These are phyloP conservation scores for Protophormia terraenovae DNA, from an alignment of 2,888 invertebrate genomes.

Conservation along the genomic window DNA sequence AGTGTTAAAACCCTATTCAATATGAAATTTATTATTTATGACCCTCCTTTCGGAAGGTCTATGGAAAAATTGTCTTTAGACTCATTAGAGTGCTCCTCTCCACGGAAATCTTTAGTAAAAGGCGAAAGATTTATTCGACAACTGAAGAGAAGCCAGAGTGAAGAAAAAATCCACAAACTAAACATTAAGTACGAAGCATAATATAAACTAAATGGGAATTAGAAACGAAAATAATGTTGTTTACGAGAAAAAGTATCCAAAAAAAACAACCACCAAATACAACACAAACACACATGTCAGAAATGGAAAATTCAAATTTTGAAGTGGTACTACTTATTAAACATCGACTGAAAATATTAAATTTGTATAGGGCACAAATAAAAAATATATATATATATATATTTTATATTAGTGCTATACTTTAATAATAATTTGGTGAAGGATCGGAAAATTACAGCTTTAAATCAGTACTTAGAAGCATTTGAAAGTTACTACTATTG, in stretches of 20 bases:
- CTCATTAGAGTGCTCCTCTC: slow-evolving; percentile 72
- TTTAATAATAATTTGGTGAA: no score
- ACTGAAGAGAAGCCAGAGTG: slow-evolving; percentile 72
- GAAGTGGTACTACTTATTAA: no score
- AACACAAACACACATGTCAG: no score
- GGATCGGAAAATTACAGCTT: no score
- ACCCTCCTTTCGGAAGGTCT: background rate
- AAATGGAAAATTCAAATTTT: no score
- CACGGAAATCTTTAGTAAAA: slow-evolving; percentile 73
- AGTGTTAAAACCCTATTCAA: background rate
- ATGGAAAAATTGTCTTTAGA: slow-evolving; percentile 62
- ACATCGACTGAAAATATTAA: no score
- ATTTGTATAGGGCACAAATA: no score
- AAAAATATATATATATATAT: no score
- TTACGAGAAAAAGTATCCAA: no score
- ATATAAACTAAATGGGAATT: slow-evolving; percentile 53
- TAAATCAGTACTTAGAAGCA: no score
- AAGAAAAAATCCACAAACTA: background rate
- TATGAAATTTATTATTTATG: slow-evolving; percentile 13
- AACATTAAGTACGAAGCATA: background rate
- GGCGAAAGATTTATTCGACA: slow-evolving; percentile 73
- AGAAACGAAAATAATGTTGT: background rate
- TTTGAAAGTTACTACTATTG: no score
- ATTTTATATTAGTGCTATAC: no score
- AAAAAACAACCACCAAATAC: background rate